phyloP scores from a whole-genome alignment of 2,113 vertebrate species.

The Romanogobio albipinnatus region DNA sequence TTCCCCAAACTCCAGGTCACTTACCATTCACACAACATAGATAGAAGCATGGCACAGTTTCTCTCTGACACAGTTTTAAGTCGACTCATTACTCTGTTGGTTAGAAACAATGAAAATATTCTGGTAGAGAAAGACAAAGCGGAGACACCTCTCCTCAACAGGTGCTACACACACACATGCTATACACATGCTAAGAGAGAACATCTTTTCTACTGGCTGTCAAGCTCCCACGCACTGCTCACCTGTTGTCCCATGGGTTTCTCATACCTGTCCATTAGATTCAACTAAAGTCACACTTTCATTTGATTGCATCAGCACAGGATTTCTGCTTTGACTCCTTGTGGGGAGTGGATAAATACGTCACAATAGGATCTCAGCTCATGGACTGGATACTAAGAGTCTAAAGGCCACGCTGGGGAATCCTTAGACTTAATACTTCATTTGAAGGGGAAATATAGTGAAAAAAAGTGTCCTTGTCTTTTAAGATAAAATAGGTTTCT shows the following conservation, averaged over 20 bases:
- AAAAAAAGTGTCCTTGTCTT: neutral
- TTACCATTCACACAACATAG: neutral
- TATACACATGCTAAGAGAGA: neutral
- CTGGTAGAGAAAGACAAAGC: slow-evolving; percentile 18
- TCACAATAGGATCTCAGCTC: slow-evolving; percentile 9
- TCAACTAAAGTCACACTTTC: slow-evolving; percentile 20
- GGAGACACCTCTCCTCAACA: slow-evolving; percentile 27
- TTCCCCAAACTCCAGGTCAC: slow-evolving; percentile 11
- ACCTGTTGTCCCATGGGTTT: slow-evolving; percentile 33
- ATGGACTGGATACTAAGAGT: neutral
- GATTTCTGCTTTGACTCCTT: neutral
- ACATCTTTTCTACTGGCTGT: neutral
- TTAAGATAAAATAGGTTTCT: neutral
- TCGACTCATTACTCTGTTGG: neutral
- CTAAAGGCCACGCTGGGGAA: neutral
- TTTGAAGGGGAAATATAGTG: neutral
- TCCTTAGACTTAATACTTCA: neutral
- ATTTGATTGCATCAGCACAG: slow-evolving; percentile 42
- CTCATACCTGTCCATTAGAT: slow-evolving; percentile 32
- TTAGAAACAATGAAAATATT: neutral
- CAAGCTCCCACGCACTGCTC: neutral
- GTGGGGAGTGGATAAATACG: neutral
- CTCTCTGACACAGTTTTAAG: slow-evolving; percentile 9
- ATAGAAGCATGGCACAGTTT: slow-evolving; percentile 24
- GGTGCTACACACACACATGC: slow-evolving; percentile 26